Conservation (phyloP, 2,888 invertebrate species). For the Tribolium freemani region DNA sequence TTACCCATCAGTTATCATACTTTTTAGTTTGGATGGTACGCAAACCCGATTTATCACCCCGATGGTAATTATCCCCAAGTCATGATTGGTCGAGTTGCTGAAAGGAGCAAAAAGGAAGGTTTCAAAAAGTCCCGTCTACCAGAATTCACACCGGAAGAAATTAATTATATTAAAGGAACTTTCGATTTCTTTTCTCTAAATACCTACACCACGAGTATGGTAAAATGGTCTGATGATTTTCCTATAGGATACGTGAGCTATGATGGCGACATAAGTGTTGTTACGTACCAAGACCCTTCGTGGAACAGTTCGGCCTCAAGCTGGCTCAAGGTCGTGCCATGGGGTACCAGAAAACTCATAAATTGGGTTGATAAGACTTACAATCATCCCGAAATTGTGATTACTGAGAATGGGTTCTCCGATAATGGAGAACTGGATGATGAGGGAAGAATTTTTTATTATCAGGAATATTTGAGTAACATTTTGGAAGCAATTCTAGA, state of each 20-base stretch:
- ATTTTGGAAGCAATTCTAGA: conserved; percentile 62
- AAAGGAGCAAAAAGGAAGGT: conserved; percentile 67
- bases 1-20: background rate
- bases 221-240: conserved; percentile 44
- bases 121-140: conserved; percentile 75
- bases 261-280: conserved; percentile 40
- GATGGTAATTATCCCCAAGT: conserved; percentile 77
- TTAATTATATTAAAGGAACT: conserved; percentile 73
- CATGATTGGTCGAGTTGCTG: conserved; percentile 74
- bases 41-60: conserved; percentile 70
- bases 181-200: conserved; percentile 84
- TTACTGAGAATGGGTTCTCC: conserved; percentile 74
- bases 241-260: conserved; percentile 31
- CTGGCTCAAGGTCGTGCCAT: conserved; percentile 62
- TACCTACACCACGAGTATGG: conserved; percentile 76
- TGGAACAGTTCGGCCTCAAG: conserved; percentile 42
- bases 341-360: conserved; percentile 72
- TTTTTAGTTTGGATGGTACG: conserved; percentile 75
- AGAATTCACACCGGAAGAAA: conserved; percentile 73
- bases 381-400: conserved; percentile 70
- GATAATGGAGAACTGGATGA: conserved; percentile 69
- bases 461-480: conserved; percentile 68
- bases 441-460: conserved; percentile 67
- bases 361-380: conserved; percentile 62
- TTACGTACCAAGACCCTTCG: conserved; percentile 37